A percentile compares a stretch with the other conserved stretches of the same genome.
phyloP scores from a whole-genome alignment of 2,113 vertebrate species.

The Phasianus colchicus region DNA sequence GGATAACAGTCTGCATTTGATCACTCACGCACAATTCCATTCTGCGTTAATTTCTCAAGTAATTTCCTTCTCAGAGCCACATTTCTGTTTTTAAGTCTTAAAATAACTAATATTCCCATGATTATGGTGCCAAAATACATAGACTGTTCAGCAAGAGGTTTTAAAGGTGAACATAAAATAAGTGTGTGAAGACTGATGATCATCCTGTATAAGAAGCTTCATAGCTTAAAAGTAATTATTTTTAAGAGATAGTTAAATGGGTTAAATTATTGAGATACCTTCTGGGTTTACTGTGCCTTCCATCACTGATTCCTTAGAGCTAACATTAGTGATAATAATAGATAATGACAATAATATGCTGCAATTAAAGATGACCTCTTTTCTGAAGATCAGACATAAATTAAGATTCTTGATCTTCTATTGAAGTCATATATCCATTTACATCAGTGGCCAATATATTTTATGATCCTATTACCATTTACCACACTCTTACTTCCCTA shows the following conservation, averaged over 20 bases:
- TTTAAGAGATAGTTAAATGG: background rate
- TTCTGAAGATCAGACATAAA: conserved; percentile 12
- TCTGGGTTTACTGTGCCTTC: background rate
- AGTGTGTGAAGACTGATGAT: background rate
- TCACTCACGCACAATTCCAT: background rate
- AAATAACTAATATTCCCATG: background rate
- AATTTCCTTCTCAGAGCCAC: background rate
- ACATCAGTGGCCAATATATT: background rate
- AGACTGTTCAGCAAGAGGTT: background rate
- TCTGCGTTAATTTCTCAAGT: background rate
- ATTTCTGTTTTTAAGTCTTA: background rate
- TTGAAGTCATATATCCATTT: background rate
- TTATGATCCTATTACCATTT: background rate
- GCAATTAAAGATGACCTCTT: background rate
- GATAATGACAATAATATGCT: background rate
- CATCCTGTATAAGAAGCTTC: background rate
- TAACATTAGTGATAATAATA: conserved; percentile 10
- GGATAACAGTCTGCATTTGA: background rate
- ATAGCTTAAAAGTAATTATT: background rate
- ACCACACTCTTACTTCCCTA: background rate
- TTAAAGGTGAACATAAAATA: background rate
- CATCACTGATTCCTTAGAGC: background rate
- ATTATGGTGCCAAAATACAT: background rate
- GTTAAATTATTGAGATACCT: conserved; percentile 8
- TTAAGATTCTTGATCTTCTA: background rate